A percentile compares a stretch with the other conserved stretches of the same genome.
phyloP scores from a whole-genome alignment of 2,888 invertebrate species.

The Scaptodrosophila latifasciaeformis region DNA sequence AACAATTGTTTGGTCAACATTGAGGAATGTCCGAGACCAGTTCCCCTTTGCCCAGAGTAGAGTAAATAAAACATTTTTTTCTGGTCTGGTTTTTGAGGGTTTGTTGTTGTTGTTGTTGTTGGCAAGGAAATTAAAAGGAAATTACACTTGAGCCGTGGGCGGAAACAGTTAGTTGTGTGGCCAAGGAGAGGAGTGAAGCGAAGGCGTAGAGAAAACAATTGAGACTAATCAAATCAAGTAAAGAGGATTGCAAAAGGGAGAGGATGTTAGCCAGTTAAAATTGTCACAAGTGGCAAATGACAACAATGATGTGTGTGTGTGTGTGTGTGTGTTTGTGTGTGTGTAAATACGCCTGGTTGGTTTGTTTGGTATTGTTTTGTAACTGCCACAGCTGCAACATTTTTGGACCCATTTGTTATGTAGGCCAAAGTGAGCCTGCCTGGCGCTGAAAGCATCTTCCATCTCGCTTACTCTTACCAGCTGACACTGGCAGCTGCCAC shows the following conservation, averaged over 20 bases:
- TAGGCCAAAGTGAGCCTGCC: slow-evolving; percentile 5
- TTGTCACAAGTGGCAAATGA: slow-evolving; percentile 48
- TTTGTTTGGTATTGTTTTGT: slow-evolving; percentile 5
- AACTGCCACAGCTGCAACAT: slow-evolving; percentile 7
- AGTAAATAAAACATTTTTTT: slow-evolving; percentile 30
- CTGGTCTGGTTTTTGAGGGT: slow-evolving; percentile 13
- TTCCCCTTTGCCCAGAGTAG: too few relatives aligned
- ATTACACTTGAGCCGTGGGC: slow-evolving; percentile 39
- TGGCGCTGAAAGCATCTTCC: background rate
- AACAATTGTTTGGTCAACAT: slow-evolving; percentile 60
- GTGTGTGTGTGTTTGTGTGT: slow-evolving; percentile 8
- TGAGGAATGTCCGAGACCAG: slow-evolving; percentile 42
- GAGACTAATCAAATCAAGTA: background rate
- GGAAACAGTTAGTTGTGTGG: slow-evolving; percentile 32
- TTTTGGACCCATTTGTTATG: background rate
- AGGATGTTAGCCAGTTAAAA: slow-evolving; percentile 51
- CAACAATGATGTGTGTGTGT: slow-evolving; percentile 4
- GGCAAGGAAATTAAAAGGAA: slow-evolving; percentile 61
- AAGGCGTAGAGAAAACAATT: slow-evolving; percentile 1
- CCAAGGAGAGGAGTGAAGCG: background rate
- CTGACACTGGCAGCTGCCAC: background rate
- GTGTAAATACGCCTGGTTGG: background rate
- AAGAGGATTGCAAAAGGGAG: background rate
- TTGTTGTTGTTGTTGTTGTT: slow-evolving; percentile 9
- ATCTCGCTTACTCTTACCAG: background rate